Conservation (phyloP, 2,113 vertebrate genomes). For the Alectura lathami region DNA sequence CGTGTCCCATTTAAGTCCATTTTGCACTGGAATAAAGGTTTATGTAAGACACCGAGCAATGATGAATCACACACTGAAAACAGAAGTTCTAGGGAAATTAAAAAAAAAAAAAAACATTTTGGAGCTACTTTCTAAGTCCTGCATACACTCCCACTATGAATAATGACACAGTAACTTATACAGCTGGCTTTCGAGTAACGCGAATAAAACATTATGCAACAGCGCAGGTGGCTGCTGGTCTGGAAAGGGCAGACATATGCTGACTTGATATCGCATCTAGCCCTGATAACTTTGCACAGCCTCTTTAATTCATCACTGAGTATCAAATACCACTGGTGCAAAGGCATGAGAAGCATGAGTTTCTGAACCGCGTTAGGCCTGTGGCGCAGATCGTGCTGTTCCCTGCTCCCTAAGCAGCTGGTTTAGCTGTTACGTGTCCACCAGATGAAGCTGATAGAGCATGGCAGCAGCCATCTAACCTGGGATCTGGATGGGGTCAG, state of each 20-base stretch:
- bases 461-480: neutral
- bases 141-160: neutral
- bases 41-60: conserved; percentile 42
- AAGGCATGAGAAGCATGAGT: neutral
- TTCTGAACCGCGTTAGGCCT: neutral
- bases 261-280: neutral
- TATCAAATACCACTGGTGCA: neutral
- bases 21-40: conserved; percentile 51
- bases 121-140: neutral
- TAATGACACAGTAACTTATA: neutral
- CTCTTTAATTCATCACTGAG: neutral
- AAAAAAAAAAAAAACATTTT: neutral
- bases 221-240: neutral
- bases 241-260: neutral
- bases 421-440: neutral
- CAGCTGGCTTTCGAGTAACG: neutral
- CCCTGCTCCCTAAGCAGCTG: neutral
- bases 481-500: neutral
- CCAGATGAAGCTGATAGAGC: conserved; percentile 16
- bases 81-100: neutral
- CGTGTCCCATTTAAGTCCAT: conserved; percentile 51
- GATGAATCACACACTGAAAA: conserved; percentile 28
- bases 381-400: neutral
- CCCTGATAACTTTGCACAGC: neutral
- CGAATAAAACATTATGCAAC: neutral